Base-by-base conservation (phyloP, 2,797 vertebrate species). In the Chrosomus eos region DNA sequence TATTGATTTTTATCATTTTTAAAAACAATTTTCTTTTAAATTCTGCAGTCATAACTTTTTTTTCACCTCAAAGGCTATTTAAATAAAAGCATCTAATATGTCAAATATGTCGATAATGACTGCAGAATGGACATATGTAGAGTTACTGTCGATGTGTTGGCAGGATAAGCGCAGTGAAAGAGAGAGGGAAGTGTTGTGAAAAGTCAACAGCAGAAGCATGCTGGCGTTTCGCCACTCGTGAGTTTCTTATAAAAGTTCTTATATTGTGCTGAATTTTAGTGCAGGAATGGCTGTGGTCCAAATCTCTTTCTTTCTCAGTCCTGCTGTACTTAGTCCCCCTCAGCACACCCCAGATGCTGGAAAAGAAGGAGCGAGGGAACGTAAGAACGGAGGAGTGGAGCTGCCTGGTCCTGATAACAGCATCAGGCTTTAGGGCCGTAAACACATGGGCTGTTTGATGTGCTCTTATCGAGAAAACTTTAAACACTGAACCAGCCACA, bases 371-470 rank as follows among this genome's bases (percentile, higher is more conserved):
- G 21, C 13, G 19, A 51, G 67, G 58, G 71, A 84, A 64, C 21
- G 81, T 68, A 71, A 68, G 81, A 82, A 62, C 66, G 75, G 73
- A 51, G 70, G 58, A 33, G 66, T 53, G 58, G 38, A 87, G 87
- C 94, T 96, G 95, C 91, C 93, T 87, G 84, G 90, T 92, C 93
- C 94, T 94, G 95, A 96, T 96, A 96, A 96, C 94, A 92, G 94
- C 90, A 90, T 89, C 90, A 90, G 89, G 93, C 92, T 94, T 94
- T 91, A 87, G 88, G 92, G 92, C 93, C 92, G 91, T 89, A 93
- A 94, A 94, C 93, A 93, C 93, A 93, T 92, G 91, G 93, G 85
- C 75, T 73, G 87, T 95, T 95, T 96, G 94, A 95, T 94, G 93
- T 94, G 72, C 55, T 75, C 93, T 95, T 95, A 96, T 96, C 95